Conservation (phyloP, 1,140 invertebrate species). For the Calycopis cecrops region DNA sequence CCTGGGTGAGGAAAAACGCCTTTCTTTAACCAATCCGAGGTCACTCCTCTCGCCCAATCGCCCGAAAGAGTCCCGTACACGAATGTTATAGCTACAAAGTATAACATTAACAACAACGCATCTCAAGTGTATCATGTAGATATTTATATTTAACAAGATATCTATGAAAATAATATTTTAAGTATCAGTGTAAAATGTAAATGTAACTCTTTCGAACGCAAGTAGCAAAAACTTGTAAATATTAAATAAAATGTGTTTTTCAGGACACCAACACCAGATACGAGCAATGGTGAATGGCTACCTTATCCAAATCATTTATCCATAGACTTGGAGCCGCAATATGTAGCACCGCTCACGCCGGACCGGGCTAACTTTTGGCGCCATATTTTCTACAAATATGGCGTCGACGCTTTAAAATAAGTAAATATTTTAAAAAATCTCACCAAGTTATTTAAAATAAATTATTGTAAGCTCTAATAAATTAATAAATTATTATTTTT, state of each 20-base stretch:
- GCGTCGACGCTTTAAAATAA: slow-evolving; percentile 31
- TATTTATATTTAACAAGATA: no score
- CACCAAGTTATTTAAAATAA: slow-evolving; percentile 8
- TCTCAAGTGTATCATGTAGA: no score
- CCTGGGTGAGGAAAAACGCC: no score
- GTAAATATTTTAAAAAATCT: slow-evolving; percentile 1
- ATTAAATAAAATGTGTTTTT: slow-evolving; percentile 11
- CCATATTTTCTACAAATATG: slow-evolving; percentile 52
- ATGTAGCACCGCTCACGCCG: slow-evolving; percentile 51
- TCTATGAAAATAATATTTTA: neutral
- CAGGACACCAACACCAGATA: slow-evolving; percentile 55
- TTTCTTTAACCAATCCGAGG: no score
- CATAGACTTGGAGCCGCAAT: slow-evolving; percentile 53
- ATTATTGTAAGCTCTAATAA: neutral
- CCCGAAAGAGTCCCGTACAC: no score
- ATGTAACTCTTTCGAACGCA: neutral
- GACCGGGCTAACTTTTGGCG: slow-evolving; percentile 59
- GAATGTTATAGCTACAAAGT: no score
- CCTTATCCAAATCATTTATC: slow-evolving; percentile 52
- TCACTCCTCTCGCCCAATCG: no score
- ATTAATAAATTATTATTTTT: slow-evolving; percentile 5
- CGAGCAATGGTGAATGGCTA: slow-evolving; percentile 50
- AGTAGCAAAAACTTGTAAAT: neutral
- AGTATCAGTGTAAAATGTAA: neutral
- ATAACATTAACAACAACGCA: no score